Conservation (phyloP, 2,888 invertebrate species). For the Thera britannica region DNA sequence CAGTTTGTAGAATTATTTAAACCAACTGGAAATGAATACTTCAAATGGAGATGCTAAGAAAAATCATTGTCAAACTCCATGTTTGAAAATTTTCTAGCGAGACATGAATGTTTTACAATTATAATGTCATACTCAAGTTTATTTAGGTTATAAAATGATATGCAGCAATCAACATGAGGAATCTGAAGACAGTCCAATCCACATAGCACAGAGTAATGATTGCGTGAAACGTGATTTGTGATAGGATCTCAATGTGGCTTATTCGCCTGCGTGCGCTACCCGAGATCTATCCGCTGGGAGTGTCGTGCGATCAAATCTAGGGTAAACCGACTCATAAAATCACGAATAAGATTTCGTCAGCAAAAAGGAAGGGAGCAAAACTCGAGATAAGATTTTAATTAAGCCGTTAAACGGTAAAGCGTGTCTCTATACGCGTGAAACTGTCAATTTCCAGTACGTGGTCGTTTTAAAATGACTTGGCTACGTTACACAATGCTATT, state of each 20-base stretch:
- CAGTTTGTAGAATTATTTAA: not conserved
- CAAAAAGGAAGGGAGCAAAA: constrained; percentile 47
- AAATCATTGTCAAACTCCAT: no score
- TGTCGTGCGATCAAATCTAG: constrained; percentile 32
- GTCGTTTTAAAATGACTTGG: constrained; percentile 14
- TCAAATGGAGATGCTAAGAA: no score
- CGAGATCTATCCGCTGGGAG: constrained; percentile 40
- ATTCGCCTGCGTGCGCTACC: constrained; percentile 36
- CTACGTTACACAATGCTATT: constrained; percentile 16
- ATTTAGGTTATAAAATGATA: not conserved
- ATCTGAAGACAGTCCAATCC: constrained; percentile 27
- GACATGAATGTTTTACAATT: no score
- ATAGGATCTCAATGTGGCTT: constrained; percentile 35
- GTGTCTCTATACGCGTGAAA: constrained; percentile 45
- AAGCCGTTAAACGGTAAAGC: constrained; percentile 53
- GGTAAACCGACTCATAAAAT: constrained; percentile 43
- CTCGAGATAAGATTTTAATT: constrained; percentile 57
- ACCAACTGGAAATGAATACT: no score
- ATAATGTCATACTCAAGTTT: no score
- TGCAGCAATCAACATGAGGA: constrained; percentile 19
- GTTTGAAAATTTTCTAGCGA: no score
- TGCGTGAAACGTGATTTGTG: constrained; percentile 39
- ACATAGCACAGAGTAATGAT: constrained; percentile 34
- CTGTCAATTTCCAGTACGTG: constrained; percentile 43
- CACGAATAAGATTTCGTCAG: constrained; percentile 41